Evolutionary conservation across 2,797 vertebrate species (phyloP), one percentile per base, ranked within the genome.

Genomic region (Cossypha caffra): DNA sequence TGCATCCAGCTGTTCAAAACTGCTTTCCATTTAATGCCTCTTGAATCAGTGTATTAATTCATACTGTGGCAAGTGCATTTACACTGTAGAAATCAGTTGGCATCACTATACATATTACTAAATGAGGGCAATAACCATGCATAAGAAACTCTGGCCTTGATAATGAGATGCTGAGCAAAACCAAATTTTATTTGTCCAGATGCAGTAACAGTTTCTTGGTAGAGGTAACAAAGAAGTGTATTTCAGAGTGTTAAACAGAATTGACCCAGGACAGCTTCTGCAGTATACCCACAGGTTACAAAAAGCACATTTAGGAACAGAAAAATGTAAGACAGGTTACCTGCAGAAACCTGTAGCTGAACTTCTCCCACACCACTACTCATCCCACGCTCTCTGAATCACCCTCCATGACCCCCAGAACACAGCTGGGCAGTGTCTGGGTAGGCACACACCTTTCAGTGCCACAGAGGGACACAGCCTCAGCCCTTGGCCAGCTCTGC

Each of bases 371-470:
- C 18, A 87, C 9, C 8, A 58, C 7, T 8, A 9, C 23, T 17
- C 48, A 40, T 68, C 29, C 38, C 50, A 16, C 16, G 20, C 72
- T 69, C 43, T 29, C 38, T 50, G 47, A 50, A 33, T 66, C 31
- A 33, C 5, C 14, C 28, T 61, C 29, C 18, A 16, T 3, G 17
- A 26, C 11, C 12, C 33, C 5, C 19, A 54, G 29, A 87, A 35
- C 17, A 71, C 6, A 0, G 0, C 8, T 0, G 61, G 59, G 38
- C 63, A 73, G 47, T 6, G 21, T n/a, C 38, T 50, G 63, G 35
- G 42, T 5, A 35, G 63, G 50, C 72, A 74, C 28, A 26, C 0
- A 0, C 1, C 1, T 61, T 78, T 42, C 59, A 58, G 74, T 25
- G 57, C 13, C 71, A 28, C 10, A 17, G 26, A 62, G 25, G 17